These are phyloP conservation scores for Pedicia rivosa DNA, from an alignment of 2,888 invertebrate genomes.

Conservation along the genomic window DNA sequence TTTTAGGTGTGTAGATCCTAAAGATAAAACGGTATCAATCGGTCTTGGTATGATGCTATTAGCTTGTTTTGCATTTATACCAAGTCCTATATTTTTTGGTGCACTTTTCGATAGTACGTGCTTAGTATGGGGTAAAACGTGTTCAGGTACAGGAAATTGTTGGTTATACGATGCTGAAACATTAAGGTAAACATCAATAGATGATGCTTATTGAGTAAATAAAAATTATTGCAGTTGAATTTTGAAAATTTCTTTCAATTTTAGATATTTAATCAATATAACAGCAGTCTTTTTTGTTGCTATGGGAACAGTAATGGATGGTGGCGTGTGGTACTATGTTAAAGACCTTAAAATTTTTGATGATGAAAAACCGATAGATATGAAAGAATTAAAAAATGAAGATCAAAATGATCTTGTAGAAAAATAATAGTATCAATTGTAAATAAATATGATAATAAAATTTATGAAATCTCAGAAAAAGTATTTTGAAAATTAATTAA, in stretches of 20 bases:
- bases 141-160: conserved; percentile 51
- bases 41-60: conserved; percentile 51
- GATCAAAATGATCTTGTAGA: conserved; percentile 23
- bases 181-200: no score
- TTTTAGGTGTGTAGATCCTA: conserved; percentile 54
- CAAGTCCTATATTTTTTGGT: conserved; percentile 61
- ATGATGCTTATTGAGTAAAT: no score
- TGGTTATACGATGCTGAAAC: conserved; percentile 55
- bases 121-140: conserved; percentile 57
- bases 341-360: conserved; percentile 53
- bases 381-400: conserved; percentile 23
- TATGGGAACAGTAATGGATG: conserved; percentile 46
- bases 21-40: conserved; percentile 56
- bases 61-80: conserved; percentile 56
- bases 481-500: no score
- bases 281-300: conserved; percentile 47
- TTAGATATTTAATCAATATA: conserved; percentile 46
- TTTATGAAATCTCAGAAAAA: no score
- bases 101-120: conserved; percentile 46
- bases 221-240: no score
- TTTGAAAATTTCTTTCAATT: no score
- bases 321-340: conserved; percentile 50
- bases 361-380: conserved; percentile 35
- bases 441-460: no score
- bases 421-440: no score